phyloP scores from a whole-genome alignment of 2,113 vertebrate genomes.

The Cettia cetti region DNA sequence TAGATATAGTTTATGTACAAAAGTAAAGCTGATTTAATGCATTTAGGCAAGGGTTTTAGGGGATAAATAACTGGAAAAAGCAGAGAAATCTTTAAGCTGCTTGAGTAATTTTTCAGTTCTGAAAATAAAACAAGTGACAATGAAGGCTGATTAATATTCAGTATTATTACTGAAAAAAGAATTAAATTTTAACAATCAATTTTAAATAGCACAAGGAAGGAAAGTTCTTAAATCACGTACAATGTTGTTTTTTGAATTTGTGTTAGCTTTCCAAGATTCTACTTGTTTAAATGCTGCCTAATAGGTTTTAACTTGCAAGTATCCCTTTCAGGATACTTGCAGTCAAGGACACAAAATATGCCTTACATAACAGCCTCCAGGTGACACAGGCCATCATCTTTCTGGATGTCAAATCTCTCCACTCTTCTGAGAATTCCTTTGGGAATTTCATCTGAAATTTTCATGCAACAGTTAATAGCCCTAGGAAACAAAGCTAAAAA shows the following conservation, averaged over 20 bases:
- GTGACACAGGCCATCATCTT: conserved; percentile 62
- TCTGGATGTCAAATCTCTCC: conserved; percentile 62
- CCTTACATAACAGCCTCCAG: conserved; percentile 77
- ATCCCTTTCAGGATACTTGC: not conserved
- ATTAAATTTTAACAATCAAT: not conserved
- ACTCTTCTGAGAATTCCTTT: conserved; percentile 64
- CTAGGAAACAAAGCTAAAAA: conserved; percentile 71
- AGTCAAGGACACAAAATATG: not conserved
- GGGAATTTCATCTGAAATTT: conserved; percentile 62
- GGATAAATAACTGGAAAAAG: not conserved
- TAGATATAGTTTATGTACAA: not conserved
- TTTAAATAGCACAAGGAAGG: not conserved
- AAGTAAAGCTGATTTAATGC: not conserved
- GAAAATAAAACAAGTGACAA: not conserved
- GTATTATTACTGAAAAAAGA: not conserved
- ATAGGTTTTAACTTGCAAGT: not conserved
- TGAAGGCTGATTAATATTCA: not conserved
- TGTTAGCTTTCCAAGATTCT: not conserved
- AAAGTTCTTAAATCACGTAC: not conserved
- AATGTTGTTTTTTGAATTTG: not conserved
- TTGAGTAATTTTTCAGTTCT: not conserved
- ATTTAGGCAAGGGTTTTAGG: not conserved
- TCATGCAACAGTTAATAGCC: conserved; percentile 67
- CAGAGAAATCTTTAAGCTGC: not conserved
- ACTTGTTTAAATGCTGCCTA: not conserved